These are phyloP conservation scores for Ethmia dodecea DNA, from an alignment of 2,888 invertebrate genomes.

Conservation along the genomic window DNA sequence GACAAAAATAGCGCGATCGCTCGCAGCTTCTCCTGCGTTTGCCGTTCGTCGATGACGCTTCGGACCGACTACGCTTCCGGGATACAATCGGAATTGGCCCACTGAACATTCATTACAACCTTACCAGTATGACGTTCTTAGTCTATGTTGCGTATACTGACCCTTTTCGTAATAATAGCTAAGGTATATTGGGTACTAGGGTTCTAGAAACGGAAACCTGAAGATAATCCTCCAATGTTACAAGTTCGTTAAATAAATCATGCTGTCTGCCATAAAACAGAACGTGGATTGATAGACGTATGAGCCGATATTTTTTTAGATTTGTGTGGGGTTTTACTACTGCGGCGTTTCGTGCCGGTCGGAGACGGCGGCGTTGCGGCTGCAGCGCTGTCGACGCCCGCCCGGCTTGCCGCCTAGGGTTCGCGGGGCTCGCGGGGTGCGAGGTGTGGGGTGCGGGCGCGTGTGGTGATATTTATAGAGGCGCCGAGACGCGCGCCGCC, in stretches of 20 bases:
- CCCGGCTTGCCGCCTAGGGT: too few species aligned
- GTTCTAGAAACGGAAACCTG: not conserved
- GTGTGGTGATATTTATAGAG: conserved; percentile 59
- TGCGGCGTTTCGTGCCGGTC: conserved; percentile 39
- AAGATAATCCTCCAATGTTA: too few species aligned
- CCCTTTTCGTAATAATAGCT: not conserved
- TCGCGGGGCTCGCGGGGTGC: conserved; percentile 20
- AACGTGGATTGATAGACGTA: conserved; percentile 34
- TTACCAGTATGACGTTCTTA: conserved; percentile 9
- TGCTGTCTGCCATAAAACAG: too few species aligned
- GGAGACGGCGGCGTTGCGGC: conserved; percentile 41
- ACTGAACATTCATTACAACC: conserved; percentile 28
- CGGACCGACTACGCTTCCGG: conserved; percentile 48
- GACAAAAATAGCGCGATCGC: conserved; percentile 68
- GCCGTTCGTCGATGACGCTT: conserved; percentile 30
- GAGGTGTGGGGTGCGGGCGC: conserved; percentile 30
- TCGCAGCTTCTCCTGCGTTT: conserved; percentile 42
- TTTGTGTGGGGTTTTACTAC: too few species aligned
- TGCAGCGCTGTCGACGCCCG: conserved; percentile 19
- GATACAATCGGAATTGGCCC: conserved; percentile 41
- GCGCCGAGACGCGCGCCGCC: conserved; percentile 53
- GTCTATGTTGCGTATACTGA: conserved; percentile 5
- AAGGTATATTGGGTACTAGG: conserved; percentile 1
- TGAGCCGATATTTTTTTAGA: conserved; percentile 25
- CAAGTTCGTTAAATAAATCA: too few species aligned